These are phyloP conservation scores for Meriones psammophilus DNA, from an alignment of 2,797 vertebrate species.

Conservation along the genomic window DNA sequence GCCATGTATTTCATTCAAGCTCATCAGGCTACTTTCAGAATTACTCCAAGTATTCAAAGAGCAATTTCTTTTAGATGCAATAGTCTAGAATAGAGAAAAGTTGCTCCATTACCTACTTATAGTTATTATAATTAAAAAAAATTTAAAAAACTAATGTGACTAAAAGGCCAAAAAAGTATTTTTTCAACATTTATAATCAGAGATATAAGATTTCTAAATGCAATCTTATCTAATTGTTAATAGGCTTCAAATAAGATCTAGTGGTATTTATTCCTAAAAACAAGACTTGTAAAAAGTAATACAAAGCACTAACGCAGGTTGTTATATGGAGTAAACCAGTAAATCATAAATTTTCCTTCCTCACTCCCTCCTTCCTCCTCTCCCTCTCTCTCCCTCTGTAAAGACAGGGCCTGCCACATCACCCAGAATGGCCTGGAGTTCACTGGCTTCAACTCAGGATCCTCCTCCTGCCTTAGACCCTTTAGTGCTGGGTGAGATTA, in stretches of 20 bases:
- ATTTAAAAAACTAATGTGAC: background rate
- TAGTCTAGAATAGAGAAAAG: constrained; percentile 36
- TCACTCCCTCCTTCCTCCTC: background rate
- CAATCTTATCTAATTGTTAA: background rate
- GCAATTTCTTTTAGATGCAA: constrained; percentile 51
- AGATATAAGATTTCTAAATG: constrained; percentile 34
- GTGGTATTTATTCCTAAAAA: constrained; percentile 49
- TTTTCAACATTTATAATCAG: constrained; percentile 26
- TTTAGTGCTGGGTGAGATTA: background rate
- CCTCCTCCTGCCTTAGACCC: background rate
- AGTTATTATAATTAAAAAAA: background rate
- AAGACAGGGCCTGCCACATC: background rate
- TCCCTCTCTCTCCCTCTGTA: background rate
- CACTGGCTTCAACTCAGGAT: background rate
- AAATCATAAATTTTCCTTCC: background rate
- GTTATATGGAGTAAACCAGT: constrained; percentile 35
- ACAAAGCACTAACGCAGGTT: constrained; percentile 20
- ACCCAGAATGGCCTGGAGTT: background rate
- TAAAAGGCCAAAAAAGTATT: background rate
- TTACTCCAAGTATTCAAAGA: constrained; percentile 23
- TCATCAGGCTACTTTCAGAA: constrained; percentile 39
- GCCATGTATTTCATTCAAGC: background rate
- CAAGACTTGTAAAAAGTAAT: constrained; percentile 60
- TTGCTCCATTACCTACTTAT: constrained; percentile 26
- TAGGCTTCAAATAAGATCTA: constrained; percentile 42